A percentile compares a stretch with the other conserved stretches of the same genome.
These are phyloP conservation scores for Phaenicophaeus curvirostris DNA, from an alignment of 2,797 vertebrate genomes.

Conservation along the genomic window DNA sequence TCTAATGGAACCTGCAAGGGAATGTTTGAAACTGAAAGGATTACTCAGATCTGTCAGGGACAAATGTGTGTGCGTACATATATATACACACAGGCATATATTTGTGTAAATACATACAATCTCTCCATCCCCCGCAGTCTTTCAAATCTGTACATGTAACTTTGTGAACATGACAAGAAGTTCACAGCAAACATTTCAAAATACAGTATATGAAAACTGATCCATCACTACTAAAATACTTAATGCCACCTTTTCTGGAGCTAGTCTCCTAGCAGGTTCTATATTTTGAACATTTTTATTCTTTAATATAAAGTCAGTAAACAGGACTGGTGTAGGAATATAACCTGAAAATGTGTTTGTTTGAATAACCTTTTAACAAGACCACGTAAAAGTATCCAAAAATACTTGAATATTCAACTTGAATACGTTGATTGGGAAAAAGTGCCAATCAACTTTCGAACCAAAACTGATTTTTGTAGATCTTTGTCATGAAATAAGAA, in stretches of 20 bases:
- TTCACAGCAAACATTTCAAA: background rate
- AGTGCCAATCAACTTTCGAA: background rate
- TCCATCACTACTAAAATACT: background rate
- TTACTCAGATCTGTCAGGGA: background rate
- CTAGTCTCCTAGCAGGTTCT: background rate
- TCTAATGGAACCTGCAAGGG: background rate
- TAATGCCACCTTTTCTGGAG: background rate
- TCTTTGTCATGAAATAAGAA: background rate
- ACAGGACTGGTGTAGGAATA: background rate
- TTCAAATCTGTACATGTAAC: background rate
- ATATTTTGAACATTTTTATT: background rate
- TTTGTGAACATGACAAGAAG: background rate
- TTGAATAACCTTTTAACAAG: background rate
- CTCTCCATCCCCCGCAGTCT: background rate
- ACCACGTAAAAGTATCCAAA: background rate
- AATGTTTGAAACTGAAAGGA: background rate
- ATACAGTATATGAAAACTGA: background rate
- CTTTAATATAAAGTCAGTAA: background rate
- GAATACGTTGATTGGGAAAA: background rate
- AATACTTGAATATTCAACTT: background rate
- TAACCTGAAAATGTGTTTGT: background rate
- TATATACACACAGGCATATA: background rate
- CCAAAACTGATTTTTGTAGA: background rate
- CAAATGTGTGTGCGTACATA: background rate
- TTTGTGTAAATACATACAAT: background rate